phyloP scores from a whole-genome alignment of 2,888 invertebrate genomes.

The Listrodromus nycthemerus region DNA sequence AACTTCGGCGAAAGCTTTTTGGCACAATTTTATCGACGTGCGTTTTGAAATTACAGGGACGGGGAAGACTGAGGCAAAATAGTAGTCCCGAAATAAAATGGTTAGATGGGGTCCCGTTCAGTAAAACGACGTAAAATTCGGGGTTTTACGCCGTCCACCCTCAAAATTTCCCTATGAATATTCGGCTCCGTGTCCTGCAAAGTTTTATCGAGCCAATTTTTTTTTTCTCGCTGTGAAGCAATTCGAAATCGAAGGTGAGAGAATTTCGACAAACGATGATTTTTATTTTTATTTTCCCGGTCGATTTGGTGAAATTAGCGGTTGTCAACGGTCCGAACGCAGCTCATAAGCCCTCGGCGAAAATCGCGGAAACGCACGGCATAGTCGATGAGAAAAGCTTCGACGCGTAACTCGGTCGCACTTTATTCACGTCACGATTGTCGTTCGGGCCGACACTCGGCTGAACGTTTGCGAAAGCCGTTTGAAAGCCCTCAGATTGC shows the following conservation, averaged over 20 bases:
- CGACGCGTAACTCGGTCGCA: neutral
- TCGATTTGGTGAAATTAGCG: slow-evolving; percentile 5
- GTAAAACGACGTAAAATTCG: neutral
- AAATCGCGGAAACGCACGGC: slow-evolving; percentile 1
- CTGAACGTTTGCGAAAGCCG: slow-evolving; percentile 8
- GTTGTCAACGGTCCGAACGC: neutral
- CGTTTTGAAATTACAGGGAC: neutral
- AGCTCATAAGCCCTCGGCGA: neutral
- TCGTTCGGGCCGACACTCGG: neutral
- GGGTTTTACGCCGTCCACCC: neutral
- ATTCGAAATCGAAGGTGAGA: slow-evolving; percentile 5
- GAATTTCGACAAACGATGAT: slow-evolving; percentile 2
- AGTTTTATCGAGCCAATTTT: slow-evolving; percentile 8
- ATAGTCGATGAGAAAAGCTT: neutral
- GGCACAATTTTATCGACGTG: slow-evolving; percentile 4
- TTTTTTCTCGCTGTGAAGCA: neutral
- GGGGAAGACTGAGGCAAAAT: too few relatives aligned
- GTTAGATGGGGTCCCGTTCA: neutral
- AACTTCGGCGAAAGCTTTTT: slow-evolving; percentile 8
- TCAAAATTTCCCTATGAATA: neutral
- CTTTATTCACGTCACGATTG: neutral
- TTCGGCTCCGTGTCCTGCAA: neutral
- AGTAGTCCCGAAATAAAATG: too few relatives aligned
- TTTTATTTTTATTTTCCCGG: slow-evolving; percentile 11
- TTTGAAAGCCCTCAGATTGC: slow-evolving; percentile 6